phyloP scores from a whole-genome alignment of 2,797 vertebrate genomes.

The Galaxias olidus region DNA sequence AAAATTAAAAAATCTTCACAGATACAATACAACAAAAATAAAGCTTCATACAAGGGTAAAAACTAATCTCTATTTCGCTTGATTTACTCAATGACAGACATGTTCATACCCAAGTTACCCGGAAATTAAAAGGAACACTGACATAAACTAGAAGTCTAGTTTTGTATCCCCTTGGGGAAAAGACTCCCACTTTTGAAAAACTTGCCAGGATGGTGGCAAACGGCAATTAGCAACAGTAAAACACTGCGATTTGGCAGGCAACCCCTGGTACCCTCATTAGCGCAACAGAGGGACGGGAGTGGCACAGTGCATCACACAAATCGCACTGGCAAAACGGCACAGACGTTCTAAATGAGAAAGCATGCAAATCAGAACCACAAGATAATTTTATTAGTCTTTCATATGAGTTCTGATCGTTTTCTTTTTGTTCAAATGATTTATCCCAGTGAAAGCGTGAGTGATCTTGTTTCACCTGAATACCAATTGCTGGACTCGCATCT shows the following conservation, averaged over 20 bases:
- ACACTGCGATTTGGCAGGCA: conserved; percentile 24
- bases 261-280: conserved; percentile 35
- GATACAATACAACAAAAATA: too few species aligned
- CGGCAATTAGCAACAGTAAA: conserved; percentile 4
- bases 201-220: neutral
- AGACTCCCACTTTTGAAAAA: neutral
- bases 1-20: too few species aligned
- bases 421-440: neutral
- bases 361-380: too few species aligned
- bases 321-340: conserved; percentile 10
- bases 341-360: conserved; percentile 10
- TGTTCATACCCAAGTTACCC: too few species aligned
- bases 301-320: conserved; percentile 26
- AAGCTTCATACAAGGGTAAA: too few species aligned
- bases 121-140: too few species aligned
- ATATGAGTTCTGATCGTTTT: too few species aligned
- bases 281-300: conserved; percentile 22
- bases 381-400: too few species aligned
- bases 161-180: neutral
- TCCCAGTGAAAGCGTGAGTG: neutral
- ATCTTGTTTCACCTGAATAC: too few species aligned
- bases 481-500: too few species aligned
- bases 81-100: too few species aligned
- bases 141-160: conserved; percentile 21
- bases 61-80: too few species aligned